Base-by-base conservation (phyloP, 2,888 invertebrate species). In the Smittia aterrima region DNA sequence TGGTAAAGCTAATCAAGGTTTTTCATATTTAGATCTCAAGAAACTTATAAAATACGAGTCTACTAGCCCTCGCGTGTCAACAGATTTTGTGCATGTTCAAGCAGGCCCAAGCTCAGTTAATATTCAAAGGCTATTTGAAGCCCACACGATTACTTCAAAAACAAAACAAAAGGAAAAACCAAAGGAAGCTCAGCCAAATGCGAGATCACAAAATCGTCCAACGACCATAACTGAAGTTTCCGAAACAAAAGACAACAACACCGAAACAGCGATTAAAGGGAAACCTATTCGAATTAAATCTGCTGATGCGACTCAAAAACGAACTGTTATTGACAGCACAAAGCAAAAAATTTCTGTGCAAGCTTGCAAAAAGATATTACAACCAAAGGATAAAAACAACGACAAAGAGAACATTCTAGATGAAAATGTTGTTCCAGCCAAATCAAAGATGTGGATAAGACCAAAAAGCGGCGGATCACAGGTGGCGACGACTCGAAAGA, bases 21-120 rank as follows among this genome's bases (percentile, higher is more conserved):
- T 67, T 75, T 76, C 71, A 72, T 32, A 83, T 84, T 67, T 80
- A 90, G 90, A 90, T 83, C 82, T 91, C 70, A 90, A 90, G 79
- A 86, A 86, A 77, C 80, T 88, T 6, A 88, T 90, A 32, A 90
- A 88, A 79, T 86, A 89, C 79, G 88, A 89, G 38, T 64, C 74
- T 9, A 18, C 16, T 1, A 20, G 27, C 18, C 58, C 9, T 11
- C 75, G 79, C 84, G 11, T 82, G 85, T 77, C 82, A 81, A 40
- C 81, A 81, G 76, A 80, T 81, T 76, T 80, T 82, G 76, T 80
- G 76, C 1, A 38, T 71, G 11, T 76, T 76, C 76, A 78, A 75
- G 79, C 77, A 78, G 79, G 77, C 80, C 77, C 38, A 79, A 78
- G 75, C 16, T 62, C 40, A 20, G 62, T 62, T 13, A 62, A 54